A percentile compares a stretch with the other conserved stretches of the same genome.
Conservation (phyloP, 2,888 invertebrate genomes). For the Sepiola atlantica region DNA sequence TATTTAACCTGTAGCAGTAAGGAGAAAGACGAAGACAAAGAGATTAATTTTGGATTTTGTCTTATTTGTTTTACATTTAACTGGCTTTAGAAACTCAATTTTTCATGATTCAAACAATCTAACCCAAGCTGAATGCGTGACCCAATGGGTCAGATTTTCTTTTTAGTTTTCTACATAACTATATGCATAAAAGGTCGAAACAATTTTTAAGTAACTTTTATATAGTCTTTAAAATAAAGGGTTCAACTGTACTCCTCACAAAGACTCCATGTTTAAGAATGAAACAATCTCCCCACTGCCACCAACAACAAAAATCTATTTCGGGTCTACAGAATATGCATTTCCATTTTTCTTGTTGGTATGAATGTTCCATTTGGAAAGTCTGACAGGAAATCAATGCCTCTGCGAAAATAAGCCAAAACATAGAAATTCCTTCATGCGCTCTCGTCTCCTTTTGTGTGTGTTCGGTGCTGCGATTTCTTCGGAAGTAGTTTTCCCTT, state of each 20-base stretch:
- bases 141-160: too few relatives aligned
- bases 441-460: background rate
- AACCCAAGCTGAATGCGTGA: too few relatives aligned
- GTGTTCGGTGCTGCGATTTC: background rate
- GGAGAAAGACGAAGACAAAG: too few relatives aligned
- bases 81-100: too few relatives aligned
- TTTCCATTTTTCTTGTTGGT: constrained; percentile 20
- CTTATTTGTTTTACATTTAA: too few relatives aligned
- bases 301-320: background rate
- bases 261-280: background rate
- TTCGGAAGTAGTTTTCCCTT: background rate
- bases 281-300: background rate
- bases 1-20: too few relatives aligned
- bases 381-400: background rate
- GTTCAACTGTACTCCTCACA: background rate
- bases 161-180: too few relatives aligned
- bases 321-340: background rate
- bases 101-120: too few relatives aligned
- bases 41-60: too few relatives aligned
- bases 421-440: background rate
- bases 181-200: too few relatives aligned
- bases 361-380: constrained; percentile 22
- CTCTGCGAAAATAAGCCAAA: constrained; percentile 3
- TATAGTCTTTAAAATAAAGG: background rate
- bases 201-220: too few relatives aligned